A percentile compares a stretch with the other conserved stretches of the same genome.
Conservation (phyloP, 2,113 vertebrate genomes). For the Brachypodius melanocephalos region DNA sequence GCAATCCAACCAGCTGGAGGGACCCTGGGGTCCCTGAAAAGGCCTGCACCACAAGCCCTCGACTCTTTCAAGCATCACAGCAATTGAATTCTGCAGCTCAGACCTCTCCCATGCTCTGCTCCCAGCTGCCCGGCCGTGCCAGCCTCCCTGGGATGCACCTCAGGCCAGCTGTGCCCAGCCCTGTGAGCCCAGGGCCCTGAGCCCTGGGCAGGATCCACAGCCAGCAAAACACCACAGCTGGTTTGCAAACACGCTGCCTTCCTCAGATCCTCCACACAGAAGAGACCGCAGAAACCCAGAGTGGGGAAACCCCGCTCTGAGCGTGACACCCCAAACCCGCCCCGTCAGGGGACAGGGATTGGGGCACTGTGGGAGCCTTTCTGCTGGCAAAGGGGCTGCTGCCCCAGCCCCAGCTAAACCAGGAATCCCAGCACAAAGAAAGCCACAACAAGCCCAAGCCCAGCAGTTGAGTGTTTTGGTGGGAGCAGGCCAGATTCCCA, state of each 20-base stretch:
- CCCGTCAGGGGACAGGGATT: rapidly evolving
- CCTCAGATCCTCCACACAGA: neutral
- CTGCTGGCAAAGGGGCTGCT: neutral
- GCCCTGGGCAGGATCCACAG: neutral
- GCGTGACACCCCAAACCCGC: rapidly evolving
- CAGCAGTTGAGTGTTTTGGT: neutral
- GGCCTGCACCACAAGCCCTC: neutral
- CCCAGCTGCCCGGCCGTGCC: neutral
- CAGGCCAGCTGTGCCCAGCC: neutral
- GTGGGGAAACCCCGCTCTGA: rapidly evolving
- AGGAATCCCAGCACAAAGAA: neutral
- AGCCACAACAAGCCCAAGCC: neutral
- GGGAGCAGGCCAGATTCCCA: neutral
- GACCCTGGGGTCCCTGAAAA: neutral
- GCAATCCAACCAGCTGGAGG: neutral
- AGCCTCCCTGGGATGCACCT: rapidly evolving
- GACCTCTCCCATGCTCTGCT: rapidly evolving
- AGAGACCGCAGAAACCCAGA: neutral
- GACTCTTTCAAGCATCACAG: neutral
- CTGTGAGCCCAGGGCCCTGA: rapidly evolving
- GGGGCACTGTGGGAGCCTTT: rapidly evolving
- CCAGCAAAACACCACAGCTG: neutral
- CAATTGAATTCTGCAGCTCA: neutral
- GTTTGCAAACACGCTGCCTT: neutral
- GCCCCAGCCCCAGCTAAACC: neutral